Base-by-base conservation (phyloP, 2,113 vertebrate genomes). In the Odontophorus gujanensis region DNA sequence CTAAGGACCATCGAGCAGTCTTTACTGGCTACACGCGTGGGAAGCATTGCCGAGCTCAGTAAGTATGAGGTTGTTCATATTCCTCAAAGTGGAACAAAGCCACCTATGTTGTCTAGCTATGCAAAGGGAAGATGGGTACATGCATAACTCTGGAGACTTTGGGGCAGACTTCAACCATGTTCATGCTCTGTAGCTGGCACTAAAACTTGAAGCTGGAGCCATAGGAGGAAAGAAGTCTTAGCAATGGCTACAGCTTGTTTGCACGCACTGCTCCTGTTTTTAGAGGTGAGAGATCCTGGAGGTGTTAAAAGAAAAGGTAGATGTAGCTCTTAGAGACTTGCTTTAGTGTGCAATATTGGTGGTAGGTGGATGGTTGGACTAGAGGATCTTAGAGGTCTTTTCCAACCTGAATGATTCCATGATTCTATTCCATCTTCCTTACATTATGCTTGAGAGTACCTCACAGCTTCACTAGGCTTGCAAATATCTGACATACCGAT, bases 1-100 rank as follows among this genome's bases (percentile, higher is more conserved):
- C 96, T 99, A 38, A 98, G 99, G 87, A 99, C 99, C 94, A 97
- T 99, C 0, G 99, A 99, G 80, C 99, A 99, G 97, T 99, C 98
- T 71, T 97, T 99, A 57, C 97, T 99, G 95, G 99, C 99, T 95
- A 99, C 99, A 0, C 98, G 99, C 0, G 99, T 99, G 95, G 99
- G 99, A 93, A 99, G 99, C 98, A 99, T 99, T 66, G 97, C 99
- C 3, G 99, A 99, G 79, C 99, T 99, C 97, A 99, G 99, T 99
- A 97, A 99, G 99, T 98, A 91, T 61, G 48, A 32, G 12, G 57
- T 28, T 43, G 3, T 36, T 58, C 38, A 9, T n/a, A 15, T 16
- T 65, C 38, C 25, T 79, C 11, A 2, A 20, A 18, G 28, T 50
- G 59, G 79, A 82, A 50, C 59, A 78, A 72, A 92, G 45, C 42